A percentile compares a stretch with the other conserved stretches of the same genome.
Conservation (phyloP, 2,113 vertebrate genomes). For the Melanocharis versteri region DNA sequence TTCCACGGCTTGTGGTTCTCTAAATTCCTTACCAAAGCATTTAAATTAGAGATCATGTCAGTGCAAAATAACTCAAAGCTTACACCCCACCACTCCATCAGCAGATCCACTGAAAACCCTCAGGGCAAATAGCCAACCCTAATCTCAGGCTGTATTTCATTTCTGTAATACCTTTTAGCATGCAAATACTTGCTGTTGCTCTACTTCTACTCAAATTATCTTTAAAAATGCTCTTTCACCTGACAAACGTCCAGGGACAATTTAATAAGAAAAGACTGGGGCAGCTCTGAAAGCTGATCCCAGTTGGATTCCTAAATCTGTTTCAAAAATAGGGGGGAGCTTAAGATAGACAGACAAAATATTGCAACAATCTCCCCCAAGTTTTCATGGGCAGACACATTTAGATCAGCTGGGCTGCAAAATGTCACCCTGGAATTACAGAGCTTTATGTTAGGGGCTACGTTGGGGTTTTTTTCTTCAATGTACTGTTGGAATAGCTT, state of each 20-base stretch:
- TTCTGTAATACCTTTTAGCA: conserved; percentile 20
- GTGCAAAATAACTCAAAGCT: not conserved
- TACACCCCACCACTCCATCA: not conserved
- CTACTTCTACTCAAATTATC: not conserved
- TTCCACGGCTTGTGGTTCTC: not conserved
- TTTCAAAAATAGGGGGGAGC: not conserved
- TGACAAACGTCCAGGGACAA: not conserved
- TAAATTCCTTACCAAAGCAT: not conserved
- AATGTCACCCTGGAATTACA: not conserved
- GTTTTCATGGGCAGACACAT: not conserved
- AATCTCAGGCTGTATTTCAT: not conserved
- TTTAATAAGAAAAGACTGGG: not conserved
- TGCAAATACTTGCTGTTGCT: conserved; percentile 3
- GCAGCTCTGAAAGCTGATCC: not conserved
- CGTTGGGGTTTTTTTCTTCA: not conserved
- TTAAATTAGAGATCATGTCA: conserved; percentile 2
- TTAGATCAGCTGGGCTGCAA: not conserved
- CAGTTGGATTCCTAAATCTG: not conserved
- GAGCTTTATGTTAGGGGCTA: not conserved
- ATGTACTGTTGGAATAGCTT: not conserved
- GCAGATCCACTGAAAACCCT: not conserved
- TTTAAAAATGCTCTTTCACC: conserved; percentile 3
- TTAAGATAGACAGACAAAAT: not conserved
- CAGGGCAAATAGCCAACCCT: conserved; percentile 5
- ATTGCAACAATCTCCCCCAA: not conserved